Evolutionary conservation across 92 coral and sea anemone species (phyloP), one percentile per base, ranked within the genome.

Genomic region (Nematostella vectensis): DNA sequence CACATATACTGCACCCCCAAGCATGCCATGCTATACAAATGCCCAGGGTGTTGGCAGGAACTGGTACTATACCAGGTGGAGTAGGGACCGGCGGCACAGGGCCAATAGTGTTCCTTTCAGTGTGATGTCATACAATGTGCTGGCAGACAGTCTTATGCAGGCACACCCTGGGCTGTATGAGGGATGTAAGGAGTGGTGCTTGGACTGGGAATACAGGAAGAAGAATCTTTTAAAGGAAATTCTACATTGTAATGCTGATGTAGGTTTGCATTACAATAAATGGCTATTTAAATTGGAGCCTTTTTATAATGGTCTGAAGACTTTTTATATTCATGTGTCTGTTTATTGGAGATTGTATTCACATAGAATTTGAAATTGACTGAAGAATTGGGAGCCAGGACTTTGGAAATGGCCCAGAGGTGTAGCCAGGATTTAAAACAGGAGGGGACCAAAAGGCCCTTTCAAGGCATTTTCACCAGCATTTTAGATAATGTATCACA

Each of bases 191-290:
- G 55, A 68, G 11, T 81, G 88, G 95, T 24, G 71, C 29, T 62
- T 86, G 23, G 44, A 69, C 13, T 89, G 97, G 97, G 97, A 82
- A 48, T 89, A 81, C 74, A 78, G 97, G 25, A 75, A 76, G 44
- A 83, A 67, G 44, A 89, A 89, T 48, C 74, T 89, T 10, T 33
- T 89, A 37, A 68, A 71, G 39, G 97, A 89, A 55, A 53, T 89
- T 29, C 79, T 78, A 30, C 58, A 69, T 33, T 89, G 77, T 52
- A 55, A 69, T 47, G 97, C 97, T 48, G 97, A 89, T 77, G 97
- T 85, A 85, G 74, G 97, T 6, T 75, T 18, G 15, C 11, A 11
- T 25, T 23, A 22, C n/a, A 23, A 2, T 11, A 9, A 8, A 9
- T 58, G 3, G 4, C 22, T 58, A 13, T 0, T 37, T 1, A 2